Base-by-base conservation (phyloP, 1,140 invertebrate genomes). In the Zaprionus lachaisei region DNA sequence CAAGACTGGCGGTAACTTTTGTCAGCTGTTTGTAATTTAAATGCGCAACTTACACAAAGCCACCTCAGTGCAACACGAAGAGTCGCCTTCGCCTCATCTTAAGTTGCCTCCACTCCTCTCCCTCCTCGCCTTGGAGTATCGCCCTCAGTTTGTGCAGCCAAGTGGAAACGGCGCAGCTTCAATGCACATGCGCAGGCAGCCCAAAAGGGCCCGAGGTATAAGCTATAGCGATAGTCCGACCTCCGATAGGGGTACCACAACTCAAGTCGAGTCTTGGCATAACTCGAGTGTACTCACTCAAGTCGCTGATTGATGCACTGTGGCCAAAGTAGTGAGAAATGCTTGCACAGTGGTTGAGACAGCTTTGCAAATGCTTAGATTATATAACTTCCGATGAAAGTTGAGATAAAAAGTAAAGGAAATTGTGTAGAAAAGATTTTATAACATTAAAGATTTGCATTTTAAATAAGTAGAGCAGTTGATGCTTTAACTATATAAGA, bases 21-120 rank as follows among this genome's bases (percentile, higher is more conserved):
- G 84, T 89, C 84, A 89, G 84, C 84, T 90, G 84, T 79, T 89
- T 84, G 85, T 90, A 89, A 89, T 89, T 89, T 90, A 81, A 90
- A 89, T 84, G 81, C 63, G 85, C 78, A 81, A 81, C 81, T 89
- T 87, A 87, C 73, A 81, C n/a, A 77, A 74, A 54, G 62, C 73
- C 61, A 71, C 54, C 66, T 69, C 51, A 51, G 47, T 73, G 64
- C 72, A 62, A 58, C 65, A 41, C 41, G 63, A 7, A 54, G 34
- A 34, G 47, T 51, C 47, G 47, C 20, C 51, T 38, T 12, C 20
- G 41, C 41, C 5, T 12, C 47, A 20, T n/a, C 49, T 20, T 6
- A 11, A 5, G 17, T 47, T 67, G 56, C 31, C 44, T 31, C 22
- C 51, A n/a, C 41, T 6, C 2, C 38, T 31, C 41, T 7, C 41